Evolutionary conservation across 2,888 invertebrate genomes (phyloP), one percentile per base, ranked within the genome.

Genomic region (Hedychridium roseum): DNA sequence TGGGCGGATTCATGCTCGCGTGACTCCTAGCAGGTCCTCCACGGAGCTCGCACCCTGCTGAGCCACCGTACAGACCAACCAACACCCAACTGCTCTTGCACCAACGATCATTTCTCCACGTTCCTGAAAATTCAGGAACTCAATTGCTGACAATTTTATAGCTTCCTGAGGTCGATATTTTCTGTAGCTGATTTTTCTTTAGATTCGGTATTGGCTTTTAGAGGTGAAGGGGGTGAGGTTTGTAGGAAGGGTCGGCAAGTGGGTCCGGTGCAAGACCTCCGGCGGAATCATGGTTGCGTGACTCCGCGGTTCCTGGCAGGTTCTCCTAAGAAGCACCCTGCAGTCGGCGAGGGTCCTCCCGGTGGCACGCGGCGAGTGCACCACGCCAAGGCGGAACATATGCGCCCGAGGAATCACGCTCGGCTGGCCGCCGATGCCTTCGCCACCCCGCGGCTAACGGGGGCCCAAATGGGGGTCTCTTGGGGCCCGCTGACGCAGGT

Each of bases 161-260:
- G n/a, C n/a, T n/a, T n/a, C n/a, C n/a, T n/a, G n/a, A n/a, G n/a
- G n/a, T n/a, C n/a, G n/a, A n/a, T n/a, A n/a, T n/a, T n/a, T n/a
- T n/a, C n/a, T n/a, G n/a, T n/a, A n/a, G n/a, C n/a, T n/a, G n/a
- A n/a, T n/a, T n/a, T n/a, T n/a, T n/a, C n/a, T n/a, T n/a, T n/a
- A n/a, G n/a, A n/a, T n/a, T n/a, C n/a, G n/a, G n/a, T n/a, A n/a
- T n/a, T n/a, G n/a, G n/a, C n/a, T n/a, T n/a, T n/a, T n/a, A n/a
- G n/a, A n/a, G n/a, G n/a, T n/a, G n/a, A n/a, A n/a, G n/a, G n/a
- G n/a, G n/a, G n/a, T n/a, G n/a, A n/a, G n/a, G n/a, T n/a, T n/a
- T n/a, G n/a, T n/a, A n/a, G n/a, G n/a, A n/a, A n/a, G 77, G 78
- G 77, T 75, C 69, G 73, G 76, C 75, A 76, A 77, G 76, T 76